Evolutionary conservation across 1,140 invertebrate genomes (phyloP).

Genomic region (Trichoplusia ni): DNA sequence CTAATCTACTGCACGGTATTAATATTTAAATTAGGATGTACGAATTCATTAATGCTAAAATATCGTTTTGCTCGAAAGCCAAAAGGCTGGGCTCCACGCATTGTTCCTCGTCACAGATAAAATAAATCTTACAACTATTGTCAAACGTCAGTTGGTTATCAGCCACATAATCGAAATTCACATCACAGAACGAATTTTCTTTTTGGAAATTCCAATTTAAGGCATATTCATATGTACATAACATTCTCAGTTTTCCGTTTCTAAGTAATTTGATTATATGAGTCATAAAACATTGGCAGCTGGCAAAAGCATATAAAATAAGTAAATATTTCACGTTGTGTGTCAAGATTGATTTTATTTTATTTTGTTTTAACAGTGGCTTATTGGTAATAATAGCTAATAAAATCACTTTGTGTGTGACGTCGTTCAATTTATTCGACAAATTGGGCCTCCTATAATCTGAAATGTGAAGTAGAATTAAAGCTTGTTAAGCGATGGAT

Average conservation of each 20-base stretch:
- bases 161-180: slow-evolving; percentile 38
- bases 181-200: slow-evolving; percentile 20
- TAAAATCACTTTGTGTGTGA: slow-evolving; percentile 70
- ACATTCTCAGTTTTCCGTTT: slow-evolving; percentile 7
- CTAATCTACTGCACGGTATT: no score
- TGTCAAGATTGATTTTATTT: slow-evolving; percentile 74
- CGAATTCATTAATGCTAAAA: no score
- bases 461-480: slow-evolving; percentile 70
- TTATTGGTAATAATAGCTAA: slow-evolving; percentile 76
- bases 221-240: slow-evolving; percentile 21
- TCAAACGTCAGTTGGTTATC: slow-evolving; percentile 46
- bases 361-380: slow-evolving; percentile 74
- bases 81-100: background rate
- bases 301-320: slow-evolving; percentile 38
- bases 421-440: slow-evolving; percentile 61
- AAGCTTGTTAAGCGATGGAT: slow-evolving; percentile 73
- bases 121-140: slow-evolving; percentile 32
- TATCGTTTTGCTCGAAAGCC: no score
- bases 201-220: slow-evolving; percentile 39
- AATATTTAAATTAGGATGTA: no score
- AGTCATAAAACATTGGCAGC: slow-evolving; percentile 35
- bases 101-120: background rate
- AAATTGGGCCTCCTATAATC: slow-evolving; percentile 65
- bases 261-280: slow-evolving; percentile 7
- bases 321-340: slow-evolving; percentile 63